These are phyloP conservation scores for Lytechinus variegatus DNA, from an alignment of 35 echinoderm and acorn worm species.

Conservation along the genomic window DNA sequence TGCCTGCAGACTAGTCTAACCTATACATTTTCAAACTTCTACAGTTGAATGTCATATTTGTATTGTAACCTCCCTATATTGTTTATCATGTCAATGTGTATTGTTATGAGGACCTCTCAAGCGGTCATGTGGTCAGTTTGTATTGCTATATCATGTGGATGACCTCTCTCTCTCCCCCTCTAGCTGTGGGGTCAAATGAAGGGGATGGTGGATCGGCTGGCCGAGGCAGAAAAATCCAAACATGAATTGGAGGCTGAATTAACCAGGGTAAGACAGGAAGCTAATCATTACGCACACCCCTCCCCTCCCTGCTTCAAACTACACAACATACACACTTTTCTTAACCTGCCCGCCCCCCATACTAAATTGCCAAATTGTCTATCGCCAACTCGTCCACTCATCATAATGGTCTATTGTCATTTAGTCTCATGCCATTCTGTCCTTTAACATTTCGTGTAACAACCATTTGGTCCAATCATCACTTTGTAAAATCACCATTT, in stretches of 20 bases:
- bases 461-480: too few relatives aligned
- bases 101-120: background rate
- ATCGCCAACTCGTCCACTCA: too few relatives aligned
- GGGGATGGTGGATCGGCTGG: constrained; percentile 82
- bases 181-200: constrained; percentile 95
- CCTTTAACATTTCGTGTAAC: too few relatives aligned
- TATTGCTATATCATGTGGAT: background rate
- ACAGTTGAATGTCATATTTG: too few relatives aligned
- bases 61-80: background rate
- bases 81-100: background rate
- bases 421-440: too few relatives aligned
- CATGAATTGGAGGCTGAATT: constrained; percentile 89
- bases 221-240: constrained; percentile 71
- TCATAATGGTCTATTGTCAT: too few relatives aligned
- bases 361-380: too few relatives aligned
- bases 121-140: background rate
- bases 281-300: background rate
- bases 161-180: background rate
- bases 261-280: constrained; percentile 56
- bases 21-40: too few relatives aligned
- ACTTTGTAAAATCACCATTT: too few relatives aligned
- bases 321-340: background rate
- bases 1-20: too few relatives aligned
- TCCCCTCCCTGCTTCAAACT: too few relatives aligned
- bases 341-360: too few relatives aligned